Evolutionary conservation across 1,140 invertebrate genomes (phyloP), one percentile per base, ranked within the genome.

Genomic region (Reticulitermes speratus): DNA sequence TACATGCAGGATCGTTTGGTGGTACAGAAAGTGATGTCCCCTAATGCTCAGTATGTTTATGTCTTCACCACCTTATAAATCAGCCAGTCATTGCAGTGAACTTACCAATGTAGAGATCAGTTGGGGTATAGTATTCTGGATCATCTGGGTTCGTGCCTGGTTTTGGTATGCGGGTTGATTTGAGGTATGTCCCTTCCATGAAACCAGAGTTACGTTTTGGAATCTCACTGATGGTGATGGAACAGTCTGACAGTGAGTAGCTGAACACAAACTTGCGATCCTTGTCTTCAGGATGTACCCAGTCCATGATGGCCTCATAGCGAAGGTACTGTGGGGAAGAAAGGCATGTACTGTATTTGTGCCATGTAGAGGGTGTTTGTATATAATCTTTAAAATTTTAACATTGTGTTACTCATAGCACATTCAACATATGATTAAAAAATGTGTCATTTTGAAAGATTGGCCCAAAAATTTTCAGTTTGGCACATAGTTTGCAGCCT

Each of bases 141-240:
- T 94, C 92, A 86, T 94, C 91, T 16, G 90, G 92, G 87, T 93
- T 91, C 0, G 92, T 93, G 12, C 92, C 93, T 0, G 94, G 94
- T 88, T 96, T 96, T 3, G 94, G 93, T 38, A 97, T 90, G 5
- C 93, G 89, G 87, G 94, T 95, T 30, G 94, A 88, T 84, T 93
- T 92, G 16, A 97, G 91, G 89, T 97, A 95, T 89, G 94, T 94
- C 6, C 96, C 96, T 89, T 93, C 94, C 25, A 88, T 89, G 86
- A 95, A 93, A 8, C 95, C 95, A 11, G 95, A 95, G 90, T 96
- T 96, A 45, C 90, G 90, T 21, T 92, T 92, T 3, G 92, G 91
- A 32, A 93, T 89, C 90, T 96, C 95, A 30, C 90, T 92, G 38
- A 96, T 94, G 86, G 91, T 91, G 81, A 95, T 93, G 7, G 91